Conservation (phyloP, 2,797 vertebrate species). For the Peromyscus eremicus region DNA sequence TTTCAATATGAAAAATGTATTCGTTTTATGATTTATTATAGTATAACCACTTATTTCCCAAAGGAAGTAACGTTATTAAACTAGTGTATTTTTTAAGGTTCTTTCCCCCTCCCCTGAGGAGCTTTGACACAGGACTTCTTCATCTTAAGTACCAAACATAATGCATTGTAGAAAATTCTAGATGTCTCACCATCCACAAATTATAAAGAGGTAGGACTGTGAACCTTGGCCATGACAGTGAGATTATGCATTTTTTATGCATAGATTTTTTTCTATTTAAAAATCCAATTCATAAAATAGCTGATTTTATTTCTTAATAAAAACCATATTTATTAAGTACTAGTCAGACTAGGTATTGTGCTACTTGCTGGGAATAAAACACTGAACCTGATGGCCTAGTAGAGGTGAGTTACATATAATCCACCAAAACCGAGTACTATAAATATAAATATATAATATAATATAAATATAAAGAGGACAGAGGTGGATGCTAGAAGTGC, state of each 20-base stretch:
- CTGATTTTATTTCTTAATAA: not conserved
- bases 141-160: conserved; percentile 12
- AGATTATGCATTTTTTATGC: conserved; percentile 36
- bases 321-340: not conserved
- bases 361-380: not conserved
- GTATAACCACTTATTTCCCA: not conserved
- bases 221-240: not conserved
- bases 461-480: too few species aligned
- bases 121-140: not conserved
- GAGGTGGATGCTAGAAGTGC: not conserved
- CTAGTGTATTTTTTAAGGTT: conserved; percentile 26
- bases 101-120: not conserved
- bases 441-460: not conserved
- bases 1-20: conserved; percentile 45
- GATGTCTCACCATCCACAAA: not conserved
- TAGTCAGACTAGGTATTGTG: not conserved
- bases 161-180: not conserved
- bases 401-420: not conserved
- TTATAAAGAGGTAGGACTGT: not conserved
- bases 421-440: not conserved
- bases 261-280: conserved; percentile 4
- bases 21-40: conserved; percentile 17
- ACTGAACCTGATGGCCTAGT: not conserved
- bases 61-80: conserved; percentile 1
- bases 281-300: not conserved